phyloP scores from a whole-genome alignment of 2,888 invertebrate genomes.

The Noctua fimbriata region DNA sequence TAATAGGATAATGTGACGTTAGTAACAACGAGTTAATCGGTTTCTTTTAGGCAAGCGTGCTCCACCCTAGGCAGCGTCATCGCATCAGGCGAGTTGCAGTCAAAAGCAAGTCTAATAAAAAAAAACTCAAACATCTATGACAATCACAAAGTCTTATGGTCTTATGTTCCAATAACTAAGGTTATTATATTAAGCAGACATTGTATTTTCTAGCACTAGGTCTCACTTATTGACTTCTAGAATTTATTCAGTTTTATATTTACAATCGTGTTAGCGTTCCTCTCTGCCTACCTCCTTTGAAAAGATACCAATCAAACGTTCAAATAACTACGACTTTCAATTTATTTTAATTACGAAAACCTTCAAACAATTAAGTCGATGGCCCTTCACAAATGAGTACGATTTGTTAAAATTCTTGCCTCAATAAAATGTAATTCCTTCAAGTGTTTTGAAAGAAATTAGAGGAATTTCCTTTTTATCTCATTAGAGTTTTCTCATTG shows the following conservation, averaged over 20 bases:
- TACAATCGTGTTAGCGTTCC: neutral
- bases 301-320: conserved; percentile 3
- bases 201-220: neutral
- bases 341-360: conserved; percentile 44
- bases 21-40: neutral
- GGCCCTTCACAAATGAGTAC: conserved; percentile 18
- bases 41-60: neutral
- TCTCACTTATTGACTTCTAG: neutral
- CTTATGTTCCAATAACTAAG: neutral
- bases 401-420: conserved; percentile 39
- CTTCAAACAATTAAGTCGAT: conserved; percentile 37
- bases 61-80: neutral
- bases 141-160: neutral
- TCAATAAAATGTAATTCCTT: conserved; percentile 47
- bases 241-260: neutral
- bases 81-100: neutral
- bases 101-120: neutral
- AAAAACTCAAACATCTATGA: neutral
- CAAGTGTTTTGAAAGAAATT: conserved; percentile 53
- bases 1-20: neutral
- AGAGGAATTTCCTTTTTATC: conserved; percentile 47
- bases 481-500: conserved; percentile 27
- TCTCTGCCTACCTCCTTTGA: neutral
- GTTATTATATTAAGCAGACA: neutral
- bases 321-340: conserved; percentile 29